Conservation (phyloP, 2,797 vertebrate species). For the Urophycis tenuis region DNA sequence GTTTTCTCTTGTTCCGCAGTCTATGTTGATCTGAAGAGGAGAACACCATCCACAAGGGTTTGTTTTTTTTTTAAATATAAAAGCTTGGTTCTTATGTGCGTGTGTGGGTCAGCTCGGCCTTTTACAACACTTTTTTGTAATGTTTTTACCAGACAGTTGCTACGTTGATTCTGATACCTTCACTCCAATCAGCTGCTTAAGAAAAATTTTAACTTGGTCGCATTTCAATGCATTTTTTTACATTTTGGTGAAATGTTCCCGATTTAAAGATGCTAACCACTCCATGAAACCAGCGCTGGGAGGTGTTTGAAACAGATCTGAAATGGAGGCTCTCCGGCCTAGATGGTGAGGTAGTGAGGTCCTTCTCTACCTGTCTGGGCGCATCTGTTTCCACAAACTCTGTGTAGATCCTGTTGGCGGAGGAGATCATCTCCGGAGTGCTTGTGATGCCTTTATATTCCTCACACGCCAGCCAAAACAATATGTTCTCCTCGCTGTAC, state of each 20-base stretch:
- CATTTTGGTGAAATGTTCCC: neutral
- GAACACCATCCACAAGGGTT: constrained; percentile 1
- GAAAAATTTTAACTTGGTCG: neutral
- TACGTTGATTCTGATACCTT: neutral
- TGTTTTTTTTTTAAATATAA: neutral
- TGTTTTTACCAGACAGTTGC: neutral
- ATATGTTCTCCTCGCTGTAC: constrained; percentile 94
- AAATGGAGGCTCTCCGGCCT: neutral
- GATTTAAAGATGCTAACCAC: neutral
- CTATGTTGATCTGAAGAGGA: constrained; percentile 89
- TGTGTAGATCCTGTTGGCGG: constrained; percentile 87
- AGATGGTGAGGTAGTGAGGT: neutral
- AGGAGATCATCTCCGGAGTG: constrained; percentile 74
- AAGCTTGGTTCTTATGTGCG: neutral
- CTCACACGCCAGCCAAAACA: constrained; percentile 92
- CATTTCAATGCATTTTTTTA: neutral
- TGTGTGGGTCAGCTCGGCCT: neutral
- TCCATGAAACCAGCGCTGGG: neutral
- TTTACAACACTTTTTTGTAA: neutral
- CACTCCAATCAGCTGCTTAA: neutral
- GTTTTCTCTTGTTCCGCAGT: constrained; percentile 82
- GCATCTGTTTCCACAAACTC: constrained; percentile 88
- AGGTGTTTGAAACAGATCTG: neutral
- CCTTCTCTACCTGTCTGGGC: constrained; percentile 83
- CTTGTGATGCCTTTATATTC: constrained; percentile 88